Percentiles rank a stretch among this genome's conserved stretches.
These are phyloP conservation scores for Plecturocebus donacophilus DNA, from an alignment of 2,113 vertebrate species.

Conservation along the genomic window DNA sequence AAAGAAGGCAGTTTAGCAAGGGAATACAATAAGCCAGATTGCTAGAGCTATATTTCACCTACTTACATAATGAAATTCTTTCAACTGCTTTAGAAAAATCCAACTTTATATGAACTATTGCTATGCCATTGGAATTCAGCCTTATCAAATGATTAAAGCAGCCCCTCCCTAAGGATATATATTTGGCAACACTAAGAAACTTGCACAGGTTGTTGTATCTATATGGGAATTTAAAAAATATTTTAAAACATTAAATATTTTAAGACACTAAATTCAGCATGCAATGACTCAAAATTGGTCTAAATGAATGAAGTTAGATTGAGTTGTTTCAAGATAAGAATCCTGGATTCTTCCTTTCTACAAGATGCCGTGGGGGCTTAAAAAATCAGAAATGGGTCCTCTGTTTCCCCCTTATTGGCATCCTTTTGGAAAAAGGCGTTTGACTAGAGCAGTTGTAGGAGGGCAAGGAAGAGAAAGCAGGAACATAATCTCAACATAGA, in stretches of 20 bases:
- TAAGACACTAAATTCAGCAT: not conserved
- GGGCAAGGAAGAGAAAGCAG: not conserved
- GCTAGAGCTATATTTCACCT: not conserved
- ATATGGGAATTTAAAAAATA: not conserved
- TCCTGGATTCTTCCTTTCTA: not conserved
- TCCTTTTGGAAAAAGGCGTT: not conserved
- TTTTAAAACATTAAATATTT: conserved; percentile 28
- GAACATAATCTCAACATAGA: not conserved
- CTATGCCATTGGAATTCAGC: not conserved
- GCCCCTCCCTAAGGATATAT: not conserved
- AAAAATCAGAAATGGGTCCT: not conserved
- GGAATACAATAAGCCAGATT: not conserved
- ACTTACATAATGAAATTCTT: not conserved
- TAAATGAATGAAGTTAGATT: not conserved
- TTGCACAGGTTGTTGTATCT: not conserved
- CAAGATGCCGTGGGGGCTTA: not conserved
- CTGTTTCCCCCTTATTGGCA: not conserved
- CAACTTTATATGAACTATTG: not conserved
- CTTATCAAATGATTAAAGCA: not conserved
- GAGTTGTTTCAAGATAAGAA: not conserved
- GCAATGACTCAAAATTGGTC: not conserved
- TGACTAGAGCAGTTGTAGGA: not conserved
- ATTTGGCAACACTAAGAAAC: not conserved
- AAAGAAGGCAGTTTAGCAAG: not conserved
- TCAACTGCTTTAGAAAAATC: conserved; percentile 25